Evolutionary conservation across 2,888 invertebrate species (phyloP), one percentile per base, ranked within the genome.

Genomic region (Zele albiditarsus): DNA sequence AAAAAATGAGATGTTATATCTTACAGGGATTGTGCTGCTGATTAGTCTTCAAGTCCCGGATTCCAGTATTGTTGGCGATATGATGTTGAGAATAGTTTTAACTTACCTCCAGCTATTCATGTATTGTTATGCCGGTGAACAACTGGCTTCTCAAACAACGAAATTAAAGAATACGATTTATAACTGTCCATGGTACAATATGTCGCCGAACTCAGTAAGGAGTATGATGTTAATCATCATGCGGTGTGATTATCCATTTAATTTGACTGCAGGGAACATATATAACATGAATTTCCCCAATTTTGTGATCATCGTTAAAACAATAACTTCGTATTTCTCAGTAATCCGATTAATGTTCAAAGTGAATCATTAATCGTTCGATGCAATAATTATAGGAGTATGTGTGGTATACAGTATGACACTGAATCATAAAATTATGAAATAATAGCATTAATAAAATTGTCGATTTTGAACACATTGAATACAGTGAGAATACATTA

Each of bases 101-200:
- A 42, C 74, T 53, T 71, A 68, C 62, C 27, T 75, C 33, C 74
- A 78, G 14, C 27, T 78, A 20, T 75, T 74, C 23, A 38, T 76
- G n/a, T 78, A 78, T 57, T 46, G 76, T 57, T 78, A 78, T 49
- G 72, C 72, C 12, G 78, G 76, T 12, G 76, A 78, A 46, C 53
- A 63, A 42, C 53, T 78, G 42, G 63, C 72, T 3, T 57, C 72
- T 27, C 70, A 76, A 42, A 62, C 72, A 3, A 53, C 28, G 10
- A 71, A 67, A n/a, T 60, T 76, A 20, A 28, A 67, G 14, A 49
- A 60, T 4, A 58, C 72, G 10, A 67, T 74, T 49, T 78, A 78
- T 49, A 58, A 25, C 25, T 65, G 57, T 20, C 65, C 58, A 1
- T 78, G 78, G 78, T 76, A 78, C 28, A 62, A 74, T 31, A 63